phyloP scores from a whole-genome alignment of 2,113 vertebrate genomes.

The Columbina picui region DNA sequence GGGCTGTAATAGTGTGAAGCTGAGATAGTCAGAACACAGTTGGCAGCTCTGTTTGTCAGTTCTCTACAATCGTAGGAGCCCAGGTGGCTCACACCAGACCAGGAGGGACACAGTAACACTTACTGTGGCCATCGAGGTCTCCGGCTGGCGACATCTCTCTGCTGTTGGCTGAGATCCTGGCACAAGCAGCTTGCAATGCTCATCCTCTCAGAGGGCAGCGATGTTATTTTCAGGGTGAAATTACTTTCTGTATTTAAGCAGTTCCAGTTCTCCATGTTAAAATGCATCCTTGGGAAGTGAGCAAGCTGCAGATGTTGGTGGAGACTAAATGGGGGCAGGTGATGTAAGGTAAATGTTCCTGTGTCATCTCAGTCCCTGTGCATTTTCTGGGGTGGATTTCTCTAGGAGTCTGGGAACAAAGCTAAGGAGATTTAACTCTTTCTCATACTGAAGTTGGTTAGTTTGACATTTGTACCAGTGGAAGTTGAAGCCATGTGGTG shows the following conservation, averaged over 20 bases:
- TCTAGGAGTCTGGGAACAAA: background rate
- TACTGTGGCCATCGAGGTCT: rapidly evolving
- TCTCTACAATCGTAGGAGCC: background rate
- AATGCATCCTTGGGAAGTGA: background rate
- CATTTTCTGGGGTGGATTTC: background rate
- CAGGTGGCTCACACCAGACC: rapidly evolving
- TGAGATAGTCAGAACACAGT: background rate
- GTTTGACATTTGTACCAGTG: background rate
- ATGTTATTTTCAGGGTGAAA: background rate
- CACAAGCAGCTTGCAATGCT: background rate
- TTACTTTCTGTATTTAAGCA: background rate
- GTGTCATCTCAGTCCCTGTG: background rate
- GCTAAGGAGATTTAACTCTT: background rate
- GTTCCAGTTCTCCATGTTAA: background rate
- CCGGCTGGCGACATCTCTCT: rapidly evolving
- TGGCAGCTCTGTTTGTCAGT: background rate
- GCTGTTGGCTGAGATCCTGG: background rate
- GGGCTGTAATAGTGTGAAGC: background rate
- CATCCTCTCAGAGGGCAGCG: background rate
- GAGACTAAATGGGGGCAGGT: background rate
- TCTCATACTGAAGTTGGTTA: background rate
- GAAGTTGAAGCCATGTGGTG: background rate
- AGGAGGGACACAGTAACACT: background rate
- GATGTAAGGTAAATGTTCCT: background rate
- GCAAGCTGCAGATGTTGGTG: background rate